Base-by-base conservation (phyloP, 2,888 invertebrate genomes). In the Drosophila borealis region DNA sequence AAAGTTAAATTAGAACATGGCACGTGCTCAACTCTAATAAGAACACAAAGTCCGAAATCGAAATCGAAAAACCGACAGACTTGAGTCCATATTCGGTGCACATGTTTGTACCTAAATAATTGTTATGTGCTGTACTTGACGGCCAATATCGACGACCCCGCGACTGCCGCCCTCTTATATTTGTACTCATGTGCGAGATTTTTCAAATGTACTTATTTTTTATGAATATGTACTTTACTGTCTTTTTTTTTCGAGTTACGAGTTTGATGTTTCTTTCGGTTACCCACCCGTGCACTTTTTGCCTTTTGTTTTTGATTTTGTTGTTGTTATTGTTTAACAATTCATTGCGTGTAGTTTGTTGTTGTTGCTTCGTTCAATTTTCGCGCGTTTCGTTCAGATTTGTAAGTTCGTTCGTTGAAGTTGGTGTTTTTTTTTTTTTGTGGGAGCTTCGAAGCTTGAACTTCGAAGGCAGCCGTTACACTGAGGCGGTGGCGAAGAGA, bases 381-480 rank as follows among this genome's bases (percentile, higher is more conserved):
- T 69, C 75, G 71, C 76, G 65, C 49, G 45, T 56, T 76, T 76
- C 77, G 65, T 65, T 61, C 8, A 69, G 39, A 62, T 50, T 62
- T 59, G 44, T 34, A 29, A 46, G 42, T 73, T 73, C 75, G 75
- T 78, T 75, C 78, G 75, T 59, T 72, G 29, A 29, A 29, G 29
- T 29, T 29, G 8, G 29, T 29, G 29, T 29, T 50, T 42, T 29
- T 36, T 49, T 50, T 36, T 29, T 46, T 56, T 67, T 60, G 46
- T 46, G 60, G 55, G 69, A 78, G 75, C 75, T 74, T 62, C 74
- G 78, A 76, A 76, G 75, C 64, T 74, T 46, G 74, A 76, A 76
- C 78, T 78, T 74, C 78, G 70, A 69, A 76, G 75, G 79, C 74
- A 76, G 79, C 75, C 78, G 78, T 74, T 78, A 74, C 65, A 76